These are phyloP conservation scores for Pollenia amentaria DNA, from an alignment of 2,888 invertebrate genomes.

Conservation along the genomic window DNA sequence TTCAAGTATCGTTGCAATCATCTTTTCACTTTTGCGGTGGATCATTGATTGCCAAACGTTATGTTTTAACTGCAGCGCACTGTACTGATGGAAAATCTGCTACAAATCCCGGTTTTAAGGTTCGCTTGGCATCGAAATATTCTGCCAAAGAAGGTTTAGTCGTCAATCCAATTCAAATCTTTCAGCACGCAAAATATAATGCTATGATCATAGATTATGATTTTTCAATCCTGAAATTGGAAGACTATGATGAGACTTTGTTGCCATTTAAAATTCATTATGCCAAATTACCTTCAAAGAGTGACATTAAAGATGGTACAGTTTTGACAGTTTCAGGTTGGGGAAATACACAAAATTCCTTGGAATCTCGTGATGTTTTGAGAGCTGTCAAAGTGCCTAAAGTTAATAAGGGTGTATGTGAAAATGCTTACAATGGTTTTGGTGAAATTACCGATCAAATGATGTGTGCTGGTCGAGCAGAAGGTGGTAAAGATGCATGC, in stretches of 20 bases:
- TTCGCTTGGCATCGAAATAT: slow-evolving; percentile 83
- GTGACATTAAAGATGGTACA: slow-evolving; percentile 54
- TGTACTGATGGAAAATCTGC: slow-evolving; percentile 78
- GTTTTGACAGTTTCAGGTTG: slow-evolving; percentile 74
- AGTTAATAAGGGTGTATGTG: slow-evolving; percentile 77
- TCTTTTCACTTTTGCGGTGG: slow-evolving; percentile 84
- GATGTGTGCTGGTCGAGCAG: slow-evolving; percentile 80
- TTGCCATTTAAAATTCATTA: slow-evolving; percentile 55
- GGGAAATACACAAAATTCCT: slow-evolving; percentile 76
- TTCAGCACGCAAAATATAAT: slow-evolving; percentile 83
- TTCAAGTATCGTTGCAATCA: slow-evolving; percentile 79
- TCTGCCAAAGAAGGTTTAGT: slow-evolving; percentile 82
- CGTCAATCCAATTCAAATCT: slow-evolving; percentile 78
- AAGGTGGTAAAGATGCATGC: slow-evolving; percentile 82
- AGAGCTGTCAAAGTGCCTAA: slow-evolving; percentile 78
- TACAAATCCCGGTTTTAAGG: slow-evolving; percentile 68
- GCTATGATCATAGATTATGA: slow-evolving; percentile 83
- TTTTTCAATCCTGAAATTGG: slow-evolving; percentile 83
- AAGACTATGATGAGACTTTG: slow-evolving; percentile 68
- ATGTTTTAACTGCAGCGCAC: slow-evolving; percentile 85
- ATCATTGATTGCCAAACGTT: slow-evolving; percentile 82
- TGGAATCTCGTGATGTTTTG: slow-evolving; percentile 78
- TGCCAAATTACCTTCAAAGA: slow-evolving; percentile 43
- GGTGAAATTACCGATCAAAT: slow-evolving; percentile 77
- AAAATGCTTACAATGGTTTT: slow-evolving; percentile 75